phyloP scores from a whole-genome alignment of 2,113 vertebrate species.

The Acrocephalus kingi region DNA sequence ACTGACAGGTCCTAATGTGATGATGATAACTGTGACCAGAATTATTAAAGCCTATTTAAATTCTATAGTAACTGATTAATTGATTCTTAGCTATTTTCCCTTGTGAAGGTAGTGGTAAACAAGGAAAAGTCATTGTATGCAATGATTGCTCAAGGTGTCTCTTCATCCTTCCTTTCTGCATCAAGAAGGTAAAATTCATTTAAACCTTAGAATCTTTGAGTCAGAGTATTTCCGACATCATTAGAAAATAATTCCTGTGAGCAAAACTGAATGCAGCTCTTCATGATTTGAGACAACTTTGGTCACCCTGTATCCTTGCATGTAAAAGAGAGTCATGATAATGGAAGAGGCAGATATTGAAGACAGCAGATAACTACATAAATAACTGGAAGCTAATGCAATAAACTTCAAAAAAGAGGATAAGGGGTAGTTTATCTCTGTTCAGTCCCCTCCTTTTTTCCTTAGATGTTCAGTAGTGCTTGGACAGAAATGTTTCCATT shows the following conservation, averaged over 20 bases:
- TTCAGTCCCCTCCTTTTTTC: not conserved
- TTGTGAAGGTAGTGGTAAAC: not conserved
- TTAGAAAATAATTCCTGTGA: not conserved
- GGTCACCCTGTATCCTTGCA: not conserved
- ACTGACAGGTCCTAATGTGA: not conserved
- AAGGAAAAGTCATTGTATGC: not conserved
- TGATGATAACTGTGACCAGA: not conserved
- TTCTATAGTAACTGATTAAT: not conserved
- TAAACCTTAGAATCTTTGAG: not conserved
- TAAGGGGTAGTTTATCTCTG: not conserved
- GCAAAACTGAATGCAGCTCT: not conserved
- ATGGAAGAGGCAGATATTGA: not conserved
- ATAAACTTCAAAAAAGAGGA: not conserved
- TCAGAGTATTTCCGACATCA: not conserved
- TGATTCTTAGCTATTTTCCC: not conserved
- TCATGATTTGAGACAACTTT: not conserved
- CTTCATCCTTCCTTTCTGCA: not conserved
- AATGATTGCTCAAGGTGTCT: not conserved
- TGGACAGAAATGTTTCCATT: not conserved
- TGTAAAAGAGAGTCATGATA: not conserved
- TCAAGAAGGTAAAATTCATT: not conserved
- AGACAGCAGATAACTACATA: not conserved
- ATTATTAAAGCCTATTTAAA: not conserved
- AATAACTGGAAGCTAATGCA: not conserved
- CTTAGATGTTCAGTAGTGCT: not conserved